A percentile compares a stretch with the other conserved stretches of the same genome.
Evolutionary conservation across 2,797 vertebrate species (phyloP).

Genomic region (Emydoidea blandingii): DNA sequence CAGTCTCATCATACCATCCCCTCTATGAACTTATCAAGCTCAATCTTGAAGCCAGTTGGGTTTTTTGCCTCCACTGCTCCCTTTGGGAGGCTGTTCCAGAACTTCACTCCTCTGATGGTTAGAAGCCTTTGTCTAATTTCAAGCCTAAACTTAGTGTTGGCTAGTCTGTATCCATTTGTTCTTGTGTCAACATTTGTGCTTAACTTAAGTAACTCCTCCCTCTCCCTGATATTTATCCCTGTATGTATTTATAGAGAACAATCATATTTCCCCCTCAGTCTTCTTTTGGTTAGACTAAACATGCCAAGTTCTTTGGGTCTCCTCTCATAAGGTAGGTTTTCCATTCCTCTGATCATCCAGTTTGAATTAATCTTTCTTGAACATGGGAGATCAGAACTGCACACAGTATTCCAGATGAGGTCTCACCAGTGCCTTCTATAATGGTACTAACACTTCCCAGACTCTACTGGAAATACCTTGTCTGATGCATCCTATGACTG

Average conservation of each 20-base stretch:
- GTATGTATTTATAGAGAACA: neutral
- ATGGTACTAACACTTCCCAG: neutral
- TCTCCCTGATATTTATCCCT: neutral
- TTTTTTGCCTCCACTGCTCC: neutral
- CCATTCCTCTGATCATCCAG: neutral
- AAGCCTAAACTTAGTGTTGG: neutral
- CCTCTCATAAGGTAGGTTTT: neutral
- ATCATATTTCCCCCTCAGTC: neutral
- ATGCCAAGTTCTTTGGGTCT: neutral
- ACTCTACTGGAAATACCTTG: neutral
- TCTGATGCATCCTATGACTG: neutral
- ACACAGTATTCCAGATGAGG: neutral
- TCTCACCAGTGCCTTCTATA: neutral
- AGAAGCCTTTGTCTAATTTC: neutral
- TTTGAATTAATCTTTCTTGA: neutral
- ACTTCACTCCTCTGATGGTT: neutral
- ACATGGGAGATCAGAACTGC: neutral
- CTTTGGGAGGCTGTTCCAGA: neutral
- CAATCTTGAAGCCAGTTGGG: neutral
- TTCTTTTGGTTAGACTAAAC: neutral
- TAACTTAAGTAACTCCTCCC: too few relatives aligned
- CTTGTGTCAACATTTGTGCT: too few relatives aligned
- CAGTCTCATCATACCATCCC: neutral
- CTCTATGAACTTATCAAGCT: neutral
- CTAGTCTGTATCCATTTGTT: neutral